Percentiles rank a stretch among this genome's conserved stretches.
These are phyloP conservation scores for Campaea margaritaria DNA, from an alignment of 2,888 invertebrate species.

Conservation along the genomic window DNA sequence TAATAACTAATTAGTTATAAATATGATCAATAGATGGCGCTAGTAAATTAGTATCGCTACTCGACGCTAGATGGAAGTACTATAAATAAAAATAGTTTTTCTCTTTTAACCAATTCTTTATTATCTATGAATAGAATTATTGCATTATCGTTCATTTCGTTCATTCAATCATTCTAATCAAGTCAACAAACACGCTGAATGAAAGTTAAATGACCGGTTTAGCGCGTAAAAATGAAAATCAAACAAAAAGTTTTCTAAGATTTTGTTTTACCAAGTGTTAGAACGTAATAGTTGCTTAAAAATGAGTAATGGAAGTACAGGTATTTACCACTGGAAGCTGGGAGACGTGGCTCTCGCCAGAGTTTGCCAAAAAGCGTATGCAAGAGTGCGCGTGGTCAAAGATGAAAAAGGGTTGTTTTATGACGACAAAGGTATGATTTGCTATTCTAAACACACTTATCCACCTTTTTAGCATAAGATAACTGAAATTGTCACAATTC, in stretches of 20 bases:
- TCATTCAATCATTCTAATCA: slow-evolving; percentile 2
- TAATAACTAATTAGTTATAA: not conserved
- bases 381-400: slow-evolving; percentile 74
- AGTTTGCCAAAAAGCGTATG: slow-evolving; percentile 71
- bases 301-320: slow-evolving; percentile 48
- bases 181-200: slow-evolving; percentile 20
- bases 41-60: slow-evolving; percentile 41
- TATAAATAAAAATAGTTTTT: too few relatives aligned
- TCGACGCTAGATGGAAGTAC: slow-evolving; percentile 50
- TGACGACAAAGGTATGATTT: slow-evolving; percentile 69
- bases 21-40: slow-evolving; percentile 7
- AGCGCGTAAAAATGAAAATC: slow-evolving; percentile 37
- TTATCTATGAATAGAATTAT: too few relatives aligned
- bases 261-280: slow-evolving; percentile 2
- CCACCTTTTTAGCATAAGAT: not conserved
- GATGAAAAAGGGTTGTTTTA: slow-evolving; percentile 74
- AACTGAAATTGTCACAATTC: not conserved
- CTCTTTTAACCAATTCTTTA: too few relatives aligned
- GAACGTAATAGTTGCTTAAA: slow-evolving; percentile 26
- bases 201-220: slow-evolving; percentile 16
- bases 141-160: not conserved
- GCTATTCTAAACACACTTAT: not conserved
- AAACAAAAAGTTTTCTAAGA: slow-evolving; percentile 20
- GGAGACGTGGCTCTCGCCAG: slow-evolving; percentile 75
- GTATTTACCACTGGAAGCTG: slow-evolving; percentile 75